Evolutionary conservation across 2,888 invertebrate species (phyloP).

Genomic region (Lasioglossum pauxillum): DNA sequence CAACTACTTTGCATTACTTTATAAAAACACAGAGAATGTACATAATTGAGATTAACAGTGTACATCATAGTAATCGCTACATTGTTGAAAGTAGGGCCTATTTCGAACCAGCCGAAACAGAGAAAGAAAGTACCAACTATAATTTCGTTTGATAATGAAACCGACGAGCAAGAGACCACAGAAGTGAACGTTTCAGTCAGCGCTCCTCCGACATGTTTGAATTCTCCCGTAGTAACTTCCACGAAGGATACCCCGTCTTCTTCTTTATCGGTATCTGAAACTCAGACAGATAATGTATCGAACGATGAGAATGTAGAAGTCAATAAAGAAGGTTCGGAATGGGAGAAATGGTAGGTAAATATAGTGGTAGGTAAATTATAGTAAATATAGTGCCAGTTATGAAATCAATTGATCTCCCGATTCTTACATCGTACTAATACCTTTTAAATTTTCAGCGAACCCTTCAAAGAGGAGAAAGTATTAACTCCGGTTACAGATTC

Average conservation of each 20-base stretch:
- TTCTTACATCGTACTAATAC: not conserved
- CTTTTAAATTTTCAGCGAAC: conserved; percentile 49
- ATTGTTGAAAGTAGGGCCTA: conserved; percentile 57
- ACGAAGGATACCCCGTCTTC: conserved; percentile 82
- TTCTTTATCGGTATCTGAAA: conserved; percentile 66
- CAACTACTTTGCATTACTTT: too few relatives aligned
- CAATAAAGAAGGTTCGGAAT: conserved; percentile 56
- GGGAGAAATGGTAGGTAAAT: conserved; percentile 72
- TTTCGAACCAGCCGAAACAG: conserved; percentile 82
- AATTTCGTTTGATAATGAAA: conserved; percentile 89
- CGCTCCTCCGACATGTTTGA: conserved; percentile 88
- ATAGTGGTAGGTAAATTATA: conserved; percentile 36
- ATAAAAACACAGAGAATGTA: too few relatives aligned
- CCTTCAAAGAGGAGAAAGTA: conserved; percentile 77
- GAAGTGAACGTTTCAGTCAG: conserved; percentile 85
- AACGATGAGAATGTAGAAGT: conserved; percentile 50
- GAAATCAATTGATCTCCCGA: not conserved
- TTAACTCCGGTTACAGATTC: conserved; percentile 81
- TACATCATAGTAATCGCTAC: not conserved
- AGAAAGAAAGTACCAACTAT: conserved; percentile 88
- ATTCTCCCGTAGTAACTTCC: conserved; percentile 86
- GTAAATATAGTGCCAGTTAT: too few relatives aligned
- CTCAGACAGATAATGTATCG: conserved; percentile 52
- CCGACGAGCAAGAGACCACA: conserved; percentile 79
- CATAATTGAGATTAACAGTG: not conserved